Percentiles rank a stretch among this genome's conserved stretches.
Conservation (phyloP, 2,888 invertebrate species). For the Stenichneumon culpator region DNA sequence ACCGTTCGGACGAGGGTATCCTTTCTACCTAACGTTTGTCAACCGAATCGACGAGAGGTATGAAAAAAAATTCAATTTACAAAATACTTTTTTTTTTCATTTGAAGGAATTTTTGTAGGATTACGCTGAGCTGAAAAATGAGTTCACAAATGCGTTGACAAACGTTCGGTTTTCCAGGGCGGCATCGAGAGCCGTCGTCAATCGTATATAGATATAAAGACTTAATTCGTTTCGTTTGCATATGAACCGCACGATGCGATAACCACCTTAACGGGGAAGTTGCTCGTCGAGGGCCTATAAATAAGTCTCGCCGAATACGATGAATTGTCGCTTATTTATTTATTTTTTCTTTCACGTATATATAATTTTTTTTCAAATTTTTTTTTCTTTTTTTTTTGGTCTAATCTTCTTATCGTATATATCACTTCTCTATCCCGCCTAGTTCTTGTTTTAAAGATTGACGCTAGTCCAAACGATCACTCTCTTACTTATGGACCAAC, state of each 20-base stretch:
- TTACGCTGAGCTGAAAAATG: background rate
- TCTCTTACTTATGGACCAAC: constrained; percentile 75
- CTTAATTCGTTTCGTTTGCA: constrained; percentile 69
- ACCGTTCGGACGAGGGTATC: constrained; percentile 73
- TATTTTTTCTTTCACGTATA: constrained; percentile 11
- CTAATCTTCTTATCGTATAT: constrained; percentile 47
- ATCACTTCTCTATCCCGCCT: constrained; percentile 54
- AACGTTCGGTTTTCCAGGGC: constrained; percentile 62
- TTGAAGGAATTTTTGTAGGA: background rate
- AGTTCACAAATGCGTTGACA: constrained; percentile 52
- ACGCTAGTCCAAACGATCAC: constrained; percentile 70
- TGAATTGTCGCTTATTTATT: constrained; percentile 46
- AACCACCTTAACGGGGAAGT: constrained; percentile 62
- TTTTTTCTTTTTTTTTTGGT: constrained; percentile 14
- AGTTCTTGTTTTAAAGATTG: constrained; percentile 64
- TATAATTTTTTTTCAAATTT: constrained; percentile 30
- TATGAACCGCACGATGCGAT: constrained; percentile 66
- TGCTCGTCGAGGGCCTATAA: constrained; percentile 59
- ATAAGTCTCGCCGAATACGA: constrained; percentile 51
- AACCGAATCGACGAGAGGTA: constrained; percentile 8
- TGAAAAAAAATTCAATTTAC: background rate
- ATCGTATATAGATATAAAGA: constrained; percentile 59
- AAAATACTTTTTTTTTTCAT: background rate
- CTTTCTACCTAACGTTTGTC: constrained; percentile 66
- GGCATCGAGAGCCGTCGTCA: constrained; percentile 36